These are phyloP conservation scores for Syngnathus floridae DNA, from an alignment of 2,113 vertebrate genomes.

Conservation along the genomic window DNA sequence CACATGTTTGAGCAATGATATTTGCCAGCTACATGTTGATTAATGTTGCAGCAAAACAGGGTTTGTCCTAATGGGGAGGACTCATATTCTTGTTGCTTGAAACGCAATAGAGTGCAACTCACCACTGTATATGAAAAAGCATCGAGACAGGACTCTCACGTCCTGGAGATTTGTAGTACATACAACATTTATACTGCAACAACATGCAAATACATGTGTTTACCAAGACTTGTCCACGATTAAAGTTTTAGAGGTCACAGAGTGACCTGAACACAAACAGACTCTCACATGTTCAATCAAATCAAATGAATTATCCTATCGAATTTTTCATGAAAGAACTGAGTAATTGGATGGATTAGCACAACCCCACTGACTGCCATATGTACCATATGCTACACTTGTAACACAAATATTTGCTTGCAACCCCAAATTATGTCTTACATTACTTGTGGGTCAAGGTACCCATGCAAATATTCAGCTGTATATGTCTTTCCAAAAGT, in stretches of 20 bases:
- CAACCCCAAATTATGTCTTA: no score
- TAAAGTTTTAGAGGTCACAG: constrained; percentile 10
- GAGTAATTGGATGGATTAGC: no score
- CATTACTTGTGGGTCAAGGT: no score
- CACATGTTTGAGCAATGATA: constrained; percentile 30
- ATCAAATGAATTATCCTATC: no score
- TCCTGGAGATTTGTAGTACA: constrained; percentile 4
- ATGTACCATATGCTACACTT: no score
- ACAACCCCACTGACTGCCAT: no score
- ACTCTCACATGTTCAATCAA: no score
- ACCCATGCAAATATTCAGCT: no score
- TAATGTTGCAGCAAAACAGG: constrained; percentile 42
- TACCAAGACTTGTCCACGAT: constrained; percentile 7
- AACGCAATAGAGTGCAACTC: neutral
- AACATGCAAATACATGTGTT: constrained; percentile 15
- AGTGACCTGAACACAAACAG: constrained; percentile 6
- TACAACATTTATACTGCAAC: constrained; percentile 11
- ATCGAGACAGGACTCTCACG: neutral
- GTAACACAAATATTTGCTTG: no score
- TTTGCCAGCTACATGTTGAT: constrained; percentile 30
- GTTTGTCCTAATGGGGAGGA: constrained; percentile 23
- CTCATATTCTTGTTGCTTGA: constrained; percentile 12
- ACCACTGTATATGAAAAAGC: neutral
- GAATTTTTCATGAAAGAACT: no score
- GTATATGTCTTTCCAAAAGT: no score